phyloP scores from a whole-genome alignment of 2,113 vertebrate genomes.

The Crotalus tigris region DNA sequence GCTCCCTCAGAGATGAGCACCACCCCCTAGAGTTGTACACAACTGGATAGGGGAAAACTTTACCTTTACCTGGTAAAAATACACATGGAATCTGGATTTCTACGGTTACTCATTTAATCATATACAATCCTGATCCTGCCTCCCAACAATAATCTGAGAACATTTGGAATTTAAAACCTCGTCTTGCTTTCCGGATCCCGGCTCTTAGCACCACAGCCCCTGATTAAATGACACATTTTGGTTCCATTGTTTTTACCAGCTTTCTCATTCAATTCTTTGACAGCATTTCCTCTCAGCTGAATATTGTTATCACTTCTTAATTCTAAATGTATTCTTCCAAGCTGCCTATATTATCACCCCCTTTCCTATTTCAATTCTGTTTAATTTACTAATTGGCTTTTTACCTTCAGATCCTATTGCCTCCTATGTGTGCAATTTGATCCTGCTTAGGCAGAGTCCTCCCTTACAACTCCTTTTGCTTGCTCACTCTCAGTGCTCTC shows the following conservation, averaged over 20 bases:
- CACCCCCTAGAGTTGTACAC: neutral
- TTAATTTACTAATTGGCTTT: constrained; percentile 77
- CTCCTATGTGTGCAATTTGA: constrained; percentile 57
- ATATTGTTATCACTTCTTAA: constrained; percentile 79
- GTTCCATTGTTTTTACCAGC: constrained; percentile 70
- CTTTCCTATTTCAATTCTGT: constrained; percentile 68
- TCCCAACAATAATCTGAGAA: constrained; percentile 60
- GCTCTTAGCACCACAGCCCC: constrained; percentile 59
- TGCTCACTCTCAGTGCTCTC: neutral
- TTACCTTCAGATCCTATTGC: constrained; percentile 61
- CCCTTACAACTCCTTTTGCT: constrained; percentile 32
- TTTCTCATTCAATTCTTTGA: constrained; percentile 71
- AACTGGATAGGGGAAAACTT: neutral
- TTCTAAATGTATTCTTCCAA: constrained; percentile 70
- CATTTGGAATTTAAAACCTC: constrained; percentile 51
- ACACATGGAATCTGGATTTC: neutral
- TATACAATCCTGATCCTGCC: constrained; percentile 46
- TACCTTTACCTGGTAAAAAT: neutral
- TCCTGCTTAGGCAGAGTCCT: constrained; percentile 39
- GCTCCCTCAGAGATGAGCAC: neutral
- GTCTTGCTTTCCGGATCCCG: constrained; percentile 6
- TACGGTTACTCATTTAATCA: constrained; percentile 58
- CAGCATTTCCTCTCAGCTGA: constrained; percentile 72
- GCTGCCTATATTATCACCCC: constrained; percentile 76
- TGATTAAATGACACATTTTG: constrained; percentile 70